Base-by-base conservation (phyloP, 2,888 invertebrate species). In the Nomada lathburiana region DNA sequence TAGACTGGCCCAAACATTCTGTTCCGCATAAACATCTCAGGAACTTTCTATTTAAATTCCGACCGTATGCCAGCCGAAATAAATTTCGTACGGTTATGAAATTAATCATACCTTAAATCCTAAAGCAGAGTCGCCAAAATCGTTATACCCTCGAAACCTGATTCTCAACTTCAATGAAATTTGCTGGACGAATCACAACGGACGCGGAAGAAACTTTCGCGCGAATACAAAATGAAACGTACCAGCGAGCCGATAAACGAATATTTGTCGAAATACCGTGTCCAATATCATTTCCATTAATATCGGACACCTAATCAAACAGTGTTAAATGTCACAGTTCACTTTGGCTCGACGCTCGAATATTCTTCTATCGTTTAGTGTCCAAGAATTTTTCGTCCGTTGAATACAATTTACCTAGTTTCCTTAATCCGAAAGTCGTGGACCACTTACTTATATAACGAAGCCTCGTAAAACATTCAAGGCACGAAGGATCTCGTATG, bases 91-190 rank as follows among this genome's bases (percentile, higher is more conserved):
- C 55, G 9, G 36, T 50, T 4, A 9, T 23, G 18, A 60, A 20
- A 16, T 11, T n/a, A 2, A 42, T 57, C 63, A 5, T n/a, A 47
- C 18, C 2, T 36, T 2, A 7, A 23, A 47, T n/a, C n/a, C 3
- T 20, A 36, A 36, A 36, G 18, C 18, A 16, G 67, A 59, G 3
- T 3, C 13, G 26, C 1, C 16, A 1, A 13, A 13, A 57, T 36
- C 18, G 7, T 16, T 18, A 55, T 60, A 26, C 65, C 44, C 26
- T 26, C 3, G 20, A 69, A 50, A 68, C 64, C 77, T 44, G 77
- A 55, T 55, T 13, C 5, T n/a, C 36, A 29, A 36, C 36, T 65
- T n/a, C 69, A 44, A 29, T 5, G n/a, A 10, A 75, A 57, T 64
- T 64, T 76, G 76, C 69, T 70, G 70, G 20, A 44, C 0, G 26